A percentile compares a stretch with the other conserved stretches of the same genome.
These are phyloP conservation scores for Theodoxus fluviatilis DNA, from an alignment of 2,888 invertebrate species.

Conservation along the genomic window DNA sequence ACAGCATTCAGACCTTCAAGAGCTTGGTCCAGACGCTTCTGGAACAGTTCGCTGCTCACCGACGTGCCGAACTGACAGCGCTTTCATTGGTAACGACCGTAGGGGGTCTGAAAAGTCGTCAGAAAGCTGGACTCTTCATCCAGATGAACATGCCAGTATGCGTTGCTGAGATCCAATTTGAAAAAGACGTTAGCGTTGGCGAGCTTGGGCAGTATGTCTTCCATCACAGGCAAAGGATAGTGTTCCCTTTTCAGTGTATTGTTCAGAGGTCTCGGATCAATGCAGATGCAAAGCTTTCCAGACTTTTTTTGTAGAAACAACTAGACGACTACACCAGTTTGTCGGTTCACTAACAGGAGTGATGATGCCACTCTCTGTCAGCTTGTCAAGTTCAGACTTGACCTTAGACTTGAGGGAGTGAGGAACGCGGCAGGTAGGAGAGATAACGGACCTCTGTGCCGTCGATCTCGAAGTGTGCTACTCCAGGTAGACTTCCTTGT, in stretches of 20 bases:
- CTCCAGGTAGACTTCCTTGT: background rate
- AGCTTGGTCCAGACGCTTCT: slow-evolving; percentile 26
- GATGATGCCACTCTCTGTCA: slow-evolving; percentile 9
- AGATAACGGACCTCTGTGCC: slow-evolving; percentile 3
- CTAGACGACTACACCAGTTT: slow-evolving; percentile 23
- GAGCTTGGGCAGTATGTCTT: slow-evolving; percentile 25
- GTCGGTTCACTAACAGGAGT: slow-evolving; percentile 26
- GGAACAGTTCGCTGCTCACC: slow-evolving; percentile 31
- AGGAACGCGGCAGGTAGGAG: slow-evolving; percentile 16
- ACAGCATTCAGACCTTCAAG: slow-evolving; percentile 30
- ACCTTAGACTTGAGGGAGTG: slow-evolving; percentile 6
- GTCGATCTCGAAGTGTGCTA: slow-evolving; percentile 9
- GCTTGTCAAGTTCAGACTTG: slow-evolving; percentile 11
- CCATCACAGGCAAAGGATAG: slow-evolving; percentile 7
- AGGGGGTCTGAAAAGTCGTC: slow-evolving; percentile 24
- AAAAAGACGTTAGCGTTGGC: slow-evolving; percentile 23
- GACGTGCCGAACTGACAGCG: slow-evolving; percentile 32
- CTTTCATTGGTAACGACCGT: slow-evolving; percentile 19
- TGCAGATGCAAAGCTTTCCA: slow-evolving; percentile 1
- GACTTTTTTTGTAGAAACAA: slow-evolving; percentile 10
- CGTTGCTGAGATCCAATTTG: slow-evolving; percentile 15
- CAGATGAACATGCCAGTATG: slow-evolving; percentile 23
- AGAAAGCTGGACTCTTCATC: slow-evolving; percentile 22
- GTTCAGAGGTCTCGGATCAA: slow-evolving; percentile 29
- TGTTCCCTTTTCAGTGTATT: slow-evolving; percentile 23